Evolutionary conservation across 2,888 invertebrate species (phyloP).

Genomic region (Tethea ocularis): DNA sequence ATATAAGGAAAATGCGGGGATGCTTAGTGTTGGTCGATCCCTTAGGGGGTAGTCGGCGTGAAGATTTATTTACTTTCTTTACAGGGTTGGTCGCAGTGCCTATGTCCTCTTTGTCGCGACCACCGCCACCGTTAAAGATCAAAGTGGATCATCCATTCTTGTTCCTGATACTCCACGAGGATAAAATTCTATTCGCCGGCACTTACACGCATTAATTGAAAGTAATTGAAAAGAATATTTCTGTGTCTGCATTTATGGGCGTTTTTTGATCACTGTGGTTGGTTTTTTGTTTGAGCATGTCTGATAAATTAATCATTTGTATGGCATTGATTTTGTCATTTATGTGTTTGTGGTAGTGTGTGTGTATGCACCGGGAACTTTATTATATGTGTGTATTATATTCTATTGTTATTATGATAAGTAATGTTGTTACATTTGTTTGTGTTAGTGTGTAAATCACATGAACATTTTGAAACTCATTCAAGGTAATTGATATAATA

Average conservation of each 20-base stretch:
- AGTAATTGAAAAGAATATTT: slow-evolving; percentile 4
- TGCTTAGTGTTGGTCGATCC: no score
- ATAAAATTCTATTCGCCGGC: slow-evolving; percentile 23
- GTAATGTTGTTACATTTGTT: no score
- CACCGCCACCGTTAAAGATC: slow-evolving; percentile 17
- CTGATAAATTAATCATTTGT: no score
- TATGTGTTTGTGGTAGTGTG: background rate
- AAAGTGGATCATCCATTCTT: slow-evolving; percentile 30
- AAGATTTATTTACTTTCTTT: background rate
- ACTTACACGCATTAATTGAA: slow-evolving; percentile 13
- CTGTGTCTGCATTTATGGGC: no score
- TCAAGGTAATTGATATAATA: no score
- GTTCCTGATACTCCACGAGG: slow-evolving; percentile 22
- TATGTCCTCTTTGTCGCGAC: background rate
- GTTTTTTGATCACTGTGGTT: background rate
- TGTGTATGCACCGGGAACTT: background rate
- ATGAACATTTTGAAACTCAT: no score
- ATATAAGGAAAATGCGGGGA: background rate
- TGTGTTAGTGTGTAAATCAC: no score
- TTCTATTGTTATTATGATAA: no score
- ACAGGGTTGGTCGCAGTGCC: background rate
- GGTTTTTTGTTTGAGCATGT: no score
- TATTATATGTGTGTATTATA: no score
- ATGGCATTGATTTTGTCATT: no score
- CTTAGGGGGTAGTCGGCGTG: background rate